These are phyloP conservation scores for Deilephila porcellus DNA, from an alignment of 2,888 invertebrate genomes.

Conservation along the genomic window DNA sequence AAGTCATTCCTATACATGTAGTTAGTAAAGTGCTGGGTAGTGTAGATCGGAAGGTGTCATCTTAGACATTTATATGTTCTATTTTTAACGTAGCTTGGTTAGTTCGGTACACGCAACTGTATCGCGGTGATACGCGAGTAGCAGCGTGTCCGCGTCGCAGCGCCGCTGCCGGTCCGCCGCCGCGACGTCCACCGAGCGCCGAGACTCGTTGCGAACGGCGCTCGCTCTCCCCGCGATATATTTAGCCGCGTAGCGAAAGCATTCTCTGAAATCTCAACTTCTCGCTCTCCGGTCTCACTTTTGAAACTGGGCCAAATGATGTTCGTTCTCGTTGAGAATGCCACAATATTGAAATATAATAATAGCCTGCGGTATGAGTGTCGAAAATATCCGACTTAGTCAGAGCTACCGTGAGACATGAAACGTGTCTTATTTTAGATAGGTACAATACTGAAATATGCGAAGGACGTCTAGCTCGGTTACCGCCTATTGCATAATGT, in stretches of 20 bases:
- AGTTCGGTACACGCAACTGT: constrained; percentile 35
- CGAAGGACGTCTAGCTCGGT: constrained; percentile 60
- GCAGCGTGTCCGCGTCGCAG: constrained; percentile 39
- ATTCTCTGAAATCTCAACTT: constrained; percentile 80
- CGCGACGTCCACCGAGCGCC: constrained; percentile 33
- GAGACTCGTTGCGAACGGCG: constrained; percentile 48
- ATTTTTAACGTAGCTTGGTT: constrained; percentile 62
- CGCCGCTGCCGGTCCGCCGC: constrained; percentile 43
- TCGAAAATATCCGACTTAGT: constrained; percentile 81
- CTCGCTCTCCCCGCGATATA: constrained; percentile 61
- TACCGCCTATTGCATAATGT: constrained; percentile 53
- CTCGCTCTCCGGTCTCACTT: constrained; percentile 80
- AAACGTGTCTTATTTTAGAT: constrained; percentile 70
- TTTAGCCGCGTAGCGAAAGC: constrained; percentile 79
- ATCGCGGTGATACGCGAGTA: constrained; percentile 27
- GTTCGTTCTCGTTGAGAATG: constrained; percentile 80
- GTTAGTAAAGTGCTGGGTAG: constrained; percentile 10
- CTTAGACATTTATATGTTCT: constrained; percentile 56
- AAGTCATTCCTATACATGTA: not conserved
- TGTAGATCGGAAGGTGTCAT: constrained; percentile 26
- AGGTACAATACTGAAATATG: constrained; percentile 73
- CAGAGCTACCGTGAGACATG: constrained; percentile 70
- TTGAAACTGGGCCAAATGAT: constrained; percentile 85
- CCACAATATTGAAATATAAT: constrained; percentile 84
- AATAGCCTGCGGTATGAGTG: constrained; percentile 75